These are phyloP conservation scores for Apodemus agrarius DNA, from an alignment of 2,797 vertebrate genomes.

Conservation along the genomic window DNA sequence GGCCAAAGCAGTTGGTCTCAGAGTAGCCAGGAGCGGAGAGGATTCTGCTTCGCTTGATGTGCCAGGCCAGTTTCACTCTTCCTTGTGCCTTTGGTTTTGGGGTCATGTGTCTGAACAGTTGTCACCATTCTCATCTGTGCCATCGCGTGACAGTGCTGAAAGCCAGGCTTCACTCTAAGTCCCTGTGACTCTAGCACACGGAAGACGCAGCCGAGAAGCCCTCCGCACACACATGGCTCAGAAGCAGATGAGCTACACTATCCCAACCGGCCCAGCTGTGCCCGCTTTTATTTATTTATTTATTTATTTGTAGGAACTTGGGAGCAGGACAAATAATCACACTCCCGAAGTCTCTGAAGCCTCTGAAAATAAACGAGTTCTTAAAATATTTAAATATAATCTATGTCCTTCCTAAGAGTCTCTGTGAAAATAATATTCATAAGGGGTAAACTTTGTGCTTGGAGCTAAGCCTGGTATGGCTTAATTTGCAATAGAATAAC, in stretches of 20 bases:
- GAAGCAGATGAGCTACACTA: background rate
- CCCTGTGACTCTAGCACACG: background rate
- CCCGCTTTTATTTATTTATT: background rate
- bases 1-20: background rate
- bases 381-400: slow-evolving; percentile 72
- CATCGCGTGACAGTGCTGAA: background rate
- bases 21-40: background rate
- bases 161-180: background rate
- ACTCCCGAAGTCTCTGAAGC: slow-evolving; percentile 15
- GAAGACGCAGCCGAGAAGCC: background rate
- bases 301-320: background rate
- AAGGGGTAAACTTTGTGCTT: slow-evolving; percentile 74
- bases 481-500: slow-evolving; percentile 70
- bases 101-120: slow-evolving; percentile 27
- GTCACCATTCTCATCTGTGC: background rate
- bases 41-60: background rate
- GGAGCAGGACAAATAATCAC: slow-evolving; percentile 36
- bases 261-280: background rate
- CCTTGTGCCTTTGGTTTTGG: background rate
- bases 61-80: background rate
- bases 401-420: slow-evolving; percentile 67
- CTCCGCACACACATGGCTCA: background rate
- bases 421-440: slow-evolving; percentile 74
- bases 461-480: slow-evolving; percentile 71
- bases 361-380: slow-evolving; percentile 63